phyloP scores from a whole-genome alignment of 2,888 invertebrate species.

The Conistra vaccinii region DNA sequence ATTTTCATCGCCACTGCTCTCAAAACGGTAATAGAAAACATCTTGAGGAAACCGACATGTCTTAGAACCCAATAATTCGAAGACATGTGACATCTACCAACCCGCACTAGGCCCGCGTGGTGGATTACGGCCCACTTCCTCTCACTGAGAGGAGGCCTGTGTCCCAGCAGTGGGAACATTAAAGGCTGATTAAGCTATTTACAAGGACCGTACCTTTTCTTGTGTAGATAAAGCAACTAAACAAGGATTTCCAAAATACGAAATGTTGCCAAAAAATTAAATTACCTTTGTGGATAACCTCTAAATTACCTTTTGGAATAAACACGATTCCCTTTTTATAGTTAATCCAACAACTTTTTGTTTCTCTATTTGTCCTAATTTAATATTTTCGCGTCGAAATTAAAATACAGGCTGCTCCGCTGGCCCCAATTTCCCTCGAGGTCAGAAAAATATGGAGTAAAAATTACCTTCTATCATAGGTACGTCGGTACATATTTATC shows the following conservation, averaged over 20 bases:
- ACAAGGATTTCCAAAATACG: neutral
- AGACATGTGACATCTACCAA: too few relatives aligned
- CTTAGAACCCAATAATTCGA: too few relatives aligned
- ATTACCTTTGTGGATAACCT: neutral
- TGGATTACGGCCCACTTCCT: too few relatives aligned
- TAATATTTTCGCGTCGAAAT: constrained; percentile 53
- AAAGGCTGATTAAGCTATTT: too few relatives aligned
- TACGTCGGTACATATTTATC: constrained; percentile 36
- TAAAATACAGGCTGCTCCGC: constrained; percentile 46
- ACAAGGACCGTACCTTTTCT: too few relatives aligned
- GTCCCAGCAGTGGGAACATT: too few relatives aligned
- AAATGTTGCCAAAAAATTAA: neutral
- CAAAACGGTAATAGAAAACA: too few relatives aligned
- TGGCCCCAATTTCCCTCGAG: constrained; percentile 55
- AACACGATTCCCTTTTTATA: neutral
- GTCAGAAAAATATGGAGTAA: constrained; percentile 50
- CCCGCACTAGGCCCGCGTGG: too few relatives aligned
- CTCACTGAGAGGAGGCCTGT: too few relatives aligned
- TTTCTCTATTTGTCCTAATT: constrained; percentile 37
- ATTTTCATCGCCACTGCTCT: too few relatives aligned
- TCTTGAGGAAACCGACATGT: too few relatives aligned
- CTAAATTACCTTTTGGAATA: neutral
- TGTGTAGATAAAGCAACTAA: too few relatives aligned
- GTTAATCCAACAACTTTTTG: neutral
- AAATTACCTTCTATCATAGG: constrained; percentile 46